These are phyloP conservation scores for Chrysolina oricalcia DNA, from an alignment of 2,888 invertebrate genomes.

Conservation along the genomic window DNA sequence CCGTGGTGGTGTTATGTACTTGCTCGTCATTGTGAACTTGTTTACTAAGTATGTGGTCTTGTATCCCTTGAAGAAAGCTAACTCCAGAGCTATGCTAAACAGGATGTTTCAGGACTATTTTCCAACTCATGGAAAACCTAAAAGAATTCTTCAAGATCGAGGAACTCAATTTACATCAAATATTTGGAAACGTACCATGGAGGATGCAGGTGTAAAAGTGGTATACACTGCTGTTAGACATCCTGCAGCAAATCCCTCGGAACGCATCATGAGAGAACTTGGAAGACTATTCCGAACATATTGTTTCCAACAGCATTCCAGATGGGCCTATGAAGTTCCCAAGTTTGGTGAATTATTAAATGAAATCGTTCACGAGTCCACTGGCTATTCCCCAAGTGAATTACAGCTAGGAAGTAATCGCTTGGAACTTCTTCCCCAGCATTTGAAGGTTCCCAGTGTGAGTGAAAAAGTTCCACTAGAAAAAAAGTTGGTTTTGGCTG, in stretches of 20 bases:
- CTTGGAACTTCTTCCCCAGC: neutral
- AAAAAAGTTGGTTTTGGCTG: too few species aligned
- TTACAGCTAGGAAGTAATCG: neutral
- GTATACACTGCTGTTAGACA: neutral
- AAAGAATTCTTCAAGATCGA: neutral
- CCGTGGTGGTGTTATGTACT: constrained; percentile 62
- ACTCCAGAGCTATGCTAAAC: constrained; percentile 26
- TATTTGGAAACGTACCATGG: neutral
- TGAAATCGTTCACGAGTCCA: neutral
- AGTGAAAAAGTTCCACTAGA: too few species aligned
- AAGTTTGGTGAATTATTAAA: neutral
- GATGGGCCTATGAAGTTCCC: neutral
- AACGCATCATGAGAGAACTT: neutral
- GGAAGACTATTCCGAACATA: neutral
- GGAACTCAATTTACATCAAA: neutral
- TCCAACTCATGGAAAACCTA: neutral
- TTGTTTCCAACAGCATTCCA: neutral
- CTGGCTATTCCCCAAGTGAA: neutral
- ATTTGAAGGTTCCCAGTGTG: too few species aligned
- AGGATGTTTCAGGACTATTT: neutral
- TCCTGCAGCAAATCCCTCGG: neutral
- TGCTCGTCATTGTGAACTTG: constrained; percentile 63
- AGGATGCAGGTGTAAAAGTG: too few species aligned
- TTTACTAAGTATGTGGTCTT: constrained; percentile 23
- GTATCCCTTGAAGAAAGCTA: constrained; percentile 33